Evolutionary conservation across 2,888 invertebrate species (phyloP).

Genomic region (Laspeyria flexula): DNA sequence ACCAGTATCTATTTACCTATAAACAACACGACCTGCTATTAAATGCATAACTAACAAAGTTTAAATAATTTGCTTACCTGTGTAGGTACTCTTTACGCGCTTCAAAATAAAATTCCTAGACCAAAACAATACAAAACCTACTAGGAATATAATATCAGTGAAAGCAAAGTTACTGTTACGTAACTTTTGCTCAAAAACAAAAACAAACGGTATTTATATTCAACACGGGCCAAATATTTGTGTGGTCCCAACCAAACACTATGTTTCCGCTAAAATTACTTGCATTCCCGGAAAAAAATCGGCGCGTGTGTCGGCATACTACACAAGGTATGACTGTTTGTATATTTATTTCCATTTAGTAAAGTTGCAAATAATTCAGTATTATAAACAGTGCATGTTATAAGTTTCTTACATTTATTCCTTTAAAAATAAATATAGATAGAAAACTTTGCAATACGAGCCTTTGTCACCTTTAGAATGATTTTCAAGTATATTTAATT

Average conservation of each 20-base stretch:
- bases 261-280: conserved; percentile 27
- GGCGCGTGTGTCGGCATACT: conserved; percentile 24
- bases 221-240: conserved; percentile 50
- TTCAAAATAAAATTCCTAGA: too few relatives aligned
- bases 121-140: too few relatives aligned
- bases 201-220: conserved; percentile 40
- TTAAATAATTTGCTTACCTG: conserved; percentile 16
- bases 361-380: too few relatives aligned
- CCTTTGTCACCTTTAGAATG: too few relatives aligned
- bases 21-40: conserved; percentile 37
- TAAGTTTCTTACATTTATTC: too few relatives aligned
- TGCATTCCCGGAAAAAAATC: conserved; percentile 32
- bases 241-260: conserved; percentile 48
- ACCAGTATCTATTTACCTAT: conserved; percentile 45
- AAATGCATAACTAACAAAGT: conserved; percentile 26
- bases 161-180: neutral
- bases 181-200: neutral
- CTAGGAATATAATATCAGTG: too few relatives aligned
- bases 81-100: too few relatives aligned
- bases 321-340: conserved; percentile 23
- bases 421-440: too few relatives aligned
- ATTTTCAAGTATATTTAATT: too few relatives aligned
- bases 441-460: too few relatives aligned
- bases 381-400: too few relatives aligned
- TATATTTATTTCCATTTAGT: too few relatives aligned